These are phyloP conservation scores for Arrhamphus sclerolepis DNA, from an alignment of 2,797 vertebrate genomes.

Conservation along the genomic window DNA sequence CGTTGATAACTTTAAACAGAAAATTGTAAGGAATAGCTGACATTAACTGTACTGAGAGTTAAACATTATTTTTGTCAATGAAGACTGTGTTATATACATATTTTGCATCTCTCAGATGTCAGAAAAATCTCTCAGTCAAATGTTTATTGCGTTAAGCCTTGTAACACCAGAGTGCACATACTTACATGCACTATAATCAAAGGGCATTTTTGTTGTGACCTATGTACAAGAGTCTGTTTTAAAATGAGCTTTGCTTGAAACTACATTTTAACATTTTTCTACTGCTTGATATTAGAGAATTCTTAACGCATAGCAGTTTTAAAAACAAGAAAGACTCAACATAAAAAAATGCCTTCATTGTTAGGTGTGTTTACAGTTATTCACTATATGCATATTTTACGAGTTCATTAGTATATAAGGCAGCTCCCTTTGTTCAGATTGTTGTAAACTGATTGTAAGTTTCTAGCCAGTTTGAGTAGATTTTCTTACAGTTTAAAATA, in stretches of 20 bases:
- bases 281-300: constrained; percentile 26
- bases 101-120: constrained; percentile 12
- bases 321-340: constrained; percentile 42
- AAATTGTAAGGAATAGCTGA: constrained; percentile 16
- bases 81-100: constrained; percentile 41
- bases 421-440: constrained; percentile 58
- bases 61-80: constrained; percentile 19
- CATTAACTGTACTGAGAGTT: constrained; percentile 6
- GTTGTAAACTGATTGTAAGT: constrained; percentile 48
- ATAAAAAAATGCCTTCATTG: constrained; percentile 44
- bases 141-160: constrained; percentile 4
- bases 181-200: constrained; percentile 27
- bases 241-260: constrained; percentile 16
- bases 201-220: constrained; percentile 8
- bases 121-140: constrained; percentile 8
- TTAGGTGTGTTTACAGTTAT: constrained; percentile 27
- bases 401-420: constrained; percentile 55
- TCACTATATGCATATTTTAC: constrained; percentile 45
- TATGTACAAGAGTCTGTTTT: constrained; percentile 48
- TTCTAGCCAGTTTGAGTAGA: constrained; percentile 36
- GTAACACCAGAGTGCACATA: constrained; percentile 16
- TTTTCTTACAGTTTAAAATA: constrained; percentile 36
- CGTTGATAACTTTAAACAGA: constrained; percentile 24
- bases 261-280: constrained; percentile 35
- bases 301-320: constrained; percentile 33